A percentile compares a stretch with the other conserved stretches of the same genome.
Conservation (phyloP, 64 coral and sea anemone genomes). For the Catalaphyllia jardinei region DNA sequence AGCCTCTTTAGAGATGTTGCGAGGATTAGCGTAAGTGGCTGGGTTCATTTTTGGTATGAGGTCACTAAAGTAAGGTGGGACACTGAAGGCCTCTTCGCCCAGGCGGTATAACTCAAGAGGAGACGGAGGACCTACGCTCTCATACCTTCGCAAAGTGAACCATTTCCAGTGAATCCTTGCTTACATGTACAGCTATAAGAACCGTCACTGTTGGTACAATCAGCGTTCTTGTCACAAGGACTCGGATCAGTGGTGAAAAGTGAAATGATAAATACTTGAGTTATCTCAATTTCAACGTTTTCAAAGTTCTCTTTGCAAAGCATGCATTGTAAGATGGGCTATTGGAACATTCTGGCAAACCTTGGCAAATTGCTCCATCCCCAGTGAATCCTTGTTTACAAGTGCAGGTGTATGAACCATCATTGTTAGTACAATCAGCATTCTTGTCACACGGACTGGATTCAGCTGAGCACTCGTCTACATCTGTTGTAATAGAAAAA, state of each 20-base stretch:
- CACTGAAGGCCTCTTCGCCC: no score
- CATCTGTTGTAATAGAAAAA: conserved; percentile 11
- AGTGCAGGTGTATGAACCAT: conserved; percentile 19
- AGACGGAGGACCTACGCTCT: no score
- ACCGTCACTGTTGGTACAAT: conserved; percentile 64
- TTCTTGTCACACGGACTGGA: background rate
- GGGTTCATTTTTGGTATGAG: no score
- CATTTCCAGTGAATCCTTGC: conserved; percentile 58
- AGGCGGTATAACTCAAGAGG: background rate
- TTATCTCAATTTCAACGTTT: no score
- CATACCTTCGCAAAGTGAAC: conserved; percentile 61
- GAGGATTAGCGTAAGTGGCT: no score
- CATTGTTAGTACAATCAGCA: conserved; percentile 31
- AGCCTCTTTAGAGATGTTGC: no score
- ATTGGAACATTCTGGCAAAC: background rate
- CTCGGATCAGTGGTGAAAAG: background rate
- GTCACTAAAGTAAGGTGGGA: no score
- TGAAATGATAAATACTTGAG: background rate
- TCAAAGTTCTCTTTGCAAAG: background rate
- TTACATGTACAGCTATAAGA: conserved; percentile 62
- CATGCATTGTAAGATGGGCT: background rate
- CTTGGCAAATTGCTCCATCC: conserved; percentile 32
- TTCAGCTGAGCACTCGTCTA: conserved; percentile 33
- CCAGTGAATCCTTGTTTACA: conserved; percentile 46
- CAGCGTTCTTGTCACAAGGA: conserved; percentile 46